These are phyloP conservation scores for Galaxias olidus DNA, from an alignment of 2,797 vertebrate species.

Conservation along the genomic window DNA sequence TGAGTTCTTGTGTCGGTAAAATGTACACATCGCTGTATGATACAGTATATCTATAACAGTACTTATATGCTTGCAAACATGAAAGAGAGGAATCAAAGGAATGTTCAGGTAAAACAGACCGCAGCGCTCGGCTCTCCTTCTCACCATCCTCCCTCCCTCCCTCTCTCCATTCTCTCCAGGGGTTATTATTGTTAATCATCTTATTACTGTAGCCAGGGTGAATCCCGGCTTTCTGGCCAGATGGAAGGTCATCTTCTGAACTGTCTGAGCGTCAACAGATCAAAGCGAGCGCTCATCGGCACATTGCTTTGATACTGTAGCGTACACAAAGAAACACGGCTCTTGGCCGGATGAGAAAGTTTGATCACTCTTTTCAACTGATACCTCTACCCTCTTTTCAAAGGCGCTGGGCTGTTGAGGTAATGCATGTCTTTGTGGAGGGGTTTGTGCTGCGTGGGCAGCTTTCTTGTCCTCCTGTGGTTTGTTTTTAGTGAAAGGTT, in stretches of 20 bases:
- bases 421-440: slow-evolving; percentile 53
- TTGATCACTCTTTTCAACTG: slow-evolving; percentile 69
- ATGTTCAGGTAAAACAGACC: too few relatives aligned
- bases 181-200: slow-evolving; percentile 78
- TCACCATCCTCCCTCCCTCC: slow-evolving; percentile 15
- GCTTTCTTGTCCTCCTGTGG: slow-evolving; percentile 37
- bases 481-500: slow-evolving; percentile 43
- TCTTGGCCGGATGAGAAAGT: slow-evolving; percentile 69
- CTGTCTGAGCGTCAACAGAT: slow-evolving; percentile 69
- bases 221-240: slow-evolving; percentile 61
- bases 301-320: slow-evolving; percentile 73
- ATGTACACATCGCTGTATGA: too few relatives aligned
- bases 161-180: slow-evolving; percentile 47
- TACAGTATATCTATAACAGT: too few relatives aligned
- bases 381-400: slow-evolving; percentile 60
- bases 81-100: too few relatives aligned
- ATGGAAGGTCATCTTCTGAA: slow-evolving; percentile 73
- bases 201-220: slow-evolving; percentile 71
- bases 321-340: slow-evolving; percentile 54
- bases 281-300: slow-evolving; percentile 58
- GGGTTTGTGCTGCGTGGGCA: slow-evolving; percentile 44
- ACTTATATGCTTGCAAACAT: too few relatives aligned
- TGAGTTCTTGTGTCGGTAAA: too few relatives aligned
- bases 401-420: slow-evolving; percentile 34
- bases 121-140: not conserved